Evolutionary conservation across 2,113 vertebrate genomes (phyloP).

Genomic region (Archocentrus centrarchus): DNA sequence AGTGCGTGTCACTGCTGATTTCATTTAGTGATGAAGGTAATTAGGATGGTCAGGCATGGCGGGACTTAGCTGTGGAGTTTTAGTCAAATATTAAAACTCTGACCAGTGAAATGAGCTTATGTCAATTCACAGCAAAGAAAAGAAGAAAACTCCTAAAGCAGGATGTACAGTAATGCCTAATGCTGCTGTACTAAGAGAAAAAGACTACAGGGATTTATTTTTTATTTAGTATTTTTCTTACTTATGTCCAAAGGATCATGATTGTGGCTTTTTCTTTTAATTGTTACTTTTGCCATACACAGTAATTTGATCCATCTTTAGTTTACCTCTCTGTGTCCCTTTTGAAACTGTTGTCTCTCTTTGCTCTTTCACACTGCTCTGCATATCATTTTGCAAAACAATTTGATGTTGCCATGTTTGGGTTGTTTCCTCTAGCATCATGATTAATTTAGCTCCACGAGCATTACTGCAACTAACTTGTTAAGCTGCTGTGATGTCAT

Average conservation of each 20-base stretch:
- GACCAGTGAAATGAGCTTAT: constrained; percentile 45
- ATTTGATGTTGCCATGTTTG: neutral
- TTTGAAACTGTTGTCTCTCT: neutral
- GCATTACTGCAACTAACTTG: no score
- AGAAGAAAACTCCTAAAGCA: neutral
- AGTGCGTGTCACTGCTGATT: constrained; percentile 33
- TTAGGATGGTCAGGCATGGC: constrained; percentile 43
- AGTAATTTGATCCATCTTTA: neutral
- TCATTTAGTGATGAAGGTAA: constrained; percentile 47
- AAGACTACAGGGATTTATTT: neutral
- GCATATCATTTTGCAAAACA: neutral
- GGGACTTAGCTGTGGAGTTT: constrained; percentile 44
- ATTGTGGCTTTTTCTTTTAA: neutral
- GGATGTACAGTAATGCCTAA: neutral
- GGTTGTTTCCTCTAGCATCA: no score
- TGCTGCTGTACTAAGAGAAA: constrained; percentile 8
- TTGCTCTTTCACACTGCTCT: neutral
- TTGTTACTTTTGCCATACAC: neutral
- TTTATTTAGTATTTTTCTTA: neutral
- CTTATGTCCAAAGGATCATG: neutral
- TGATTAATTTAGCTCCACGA: no score
- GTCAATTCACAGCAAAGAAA: constrained; percentile 35
- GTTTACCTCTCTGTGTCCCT: neutral
- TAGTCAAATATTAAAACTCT: constrained; percentile 54
- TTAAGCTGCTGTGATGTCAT: neutral